These are phyloP conservation scores for Penaeus japonicus DNA, from an alignment of 1,140 invertebrate genomes.

Conservation along the genomic window DNA sequence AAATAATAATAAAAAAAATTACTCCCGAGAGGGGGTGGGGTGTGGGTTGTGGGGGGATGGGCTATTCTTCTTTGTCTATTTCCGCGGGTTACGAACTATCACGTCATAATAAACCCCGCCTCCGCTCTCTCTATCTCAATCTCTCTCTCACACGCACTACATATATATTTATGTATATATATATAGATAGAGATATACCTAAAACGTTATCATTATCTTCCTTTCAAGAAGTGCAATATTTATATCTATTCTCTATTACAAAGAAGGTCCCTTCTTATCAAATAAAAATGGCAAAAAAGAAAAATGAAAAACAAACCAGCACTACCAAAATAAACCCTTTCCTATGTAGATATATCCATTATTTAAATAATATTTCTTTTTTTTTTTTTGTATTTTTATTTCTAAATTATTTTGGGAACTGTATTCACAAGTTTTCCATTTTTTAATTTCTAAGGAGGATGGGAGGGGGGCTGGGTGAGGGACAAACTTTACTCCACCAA, in stretches of 20 bases:
- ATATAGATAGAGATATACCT: too few relatives aligned
- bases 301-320: neutral
- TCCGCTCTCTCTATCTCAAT: too few relatives aligned
- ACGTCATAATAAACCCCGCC: neutral
- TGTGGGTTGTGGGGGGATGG: too few relatives aligned
- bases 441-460: too few relatives aligned
- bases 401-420: neutral
- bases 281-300: too few relatives aligned
- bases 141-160: too few relatives aligned
- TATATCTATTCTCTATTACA: neutral
- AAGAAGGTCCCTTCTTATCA: constrained; percentile 6
- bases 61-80: neutral
- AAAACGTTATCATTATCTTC: too few relatives aligned
- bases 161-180: too few relatives aligned
- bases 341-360: neutral
- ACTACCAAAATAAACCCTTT: constrained; percentile 9
- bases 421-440: too few relatives aligned
- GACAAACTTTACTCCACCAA: neutral
- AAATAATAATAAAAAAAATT: too few relatives aligned
- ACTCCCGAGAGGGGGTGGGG: too few relatives aligned
- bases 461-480: too few relatives aligned
- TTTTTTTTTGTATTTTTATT: neutral
- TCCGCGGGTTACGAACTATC: neutral
- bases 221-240: neutral
- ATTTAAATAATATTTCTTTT: neutral